A percentile compares a stretch with the other conserved stretches of the same genome.
Conservation (phyloP, 2,797 vertebrate genomes). For the Perodicticus potto region DNA sequence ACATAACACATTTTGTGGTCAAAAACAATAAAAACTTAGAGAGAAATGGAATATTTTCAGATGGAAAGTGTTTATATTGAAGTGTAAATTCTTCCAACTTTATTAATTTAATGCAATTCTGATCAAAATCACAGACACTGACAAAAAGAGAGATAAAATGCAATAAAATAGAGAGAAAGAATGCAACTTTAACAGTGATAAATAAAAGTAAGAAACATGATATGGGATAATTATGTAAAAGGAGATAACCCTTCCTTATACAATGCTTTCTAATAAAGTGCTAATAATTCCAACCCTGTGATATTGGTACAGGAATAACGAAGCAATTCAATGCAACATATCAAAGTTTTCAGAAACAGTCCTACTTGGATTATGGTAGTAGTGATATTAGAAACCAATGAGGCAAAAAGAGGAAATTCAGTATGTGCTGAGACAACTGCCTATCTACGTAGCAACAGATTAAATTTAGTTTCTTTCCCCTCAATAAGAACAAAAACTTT, state of each 20-base stretch:
- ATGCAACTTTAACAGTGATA: neutral
- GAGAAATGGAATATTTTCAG: neutral
- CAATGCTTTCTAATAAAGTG: neutral
- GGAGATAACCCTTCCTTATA: neutral
- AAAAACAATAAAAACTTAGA: constrained; percentile 23
- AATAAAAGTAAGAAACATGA: neutral
- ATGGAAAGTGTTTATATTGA: neutral
- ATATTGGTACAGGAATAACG: neutral
- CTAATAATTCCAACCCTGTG: neutral
- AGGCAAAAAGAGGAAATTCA: neutral
- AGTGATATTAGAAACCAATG: neutral
- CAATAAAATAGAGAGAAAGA: neutral
- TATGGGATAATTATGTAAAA: neutral
- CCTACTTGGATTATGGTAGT: neutral
- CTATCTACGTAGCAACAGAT: neutral
- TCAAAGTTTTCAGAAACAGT: neutral
- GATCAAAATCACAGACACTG: neutral
- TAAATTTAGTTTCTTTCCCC: neutral
- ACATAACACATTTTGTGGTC: neutral
- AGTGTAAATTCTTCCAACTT: neutral
- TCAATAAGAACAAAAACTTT: neutral
- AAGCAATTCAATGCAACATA: neutral
- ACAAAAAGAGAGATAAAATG: neutral
- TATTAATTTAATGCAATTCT: neutral
- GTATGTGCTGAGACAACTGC: neutral